Conservation (phyloP, 1,140 invertebrate species). For the Brevipalpus yothersi region DNA sequence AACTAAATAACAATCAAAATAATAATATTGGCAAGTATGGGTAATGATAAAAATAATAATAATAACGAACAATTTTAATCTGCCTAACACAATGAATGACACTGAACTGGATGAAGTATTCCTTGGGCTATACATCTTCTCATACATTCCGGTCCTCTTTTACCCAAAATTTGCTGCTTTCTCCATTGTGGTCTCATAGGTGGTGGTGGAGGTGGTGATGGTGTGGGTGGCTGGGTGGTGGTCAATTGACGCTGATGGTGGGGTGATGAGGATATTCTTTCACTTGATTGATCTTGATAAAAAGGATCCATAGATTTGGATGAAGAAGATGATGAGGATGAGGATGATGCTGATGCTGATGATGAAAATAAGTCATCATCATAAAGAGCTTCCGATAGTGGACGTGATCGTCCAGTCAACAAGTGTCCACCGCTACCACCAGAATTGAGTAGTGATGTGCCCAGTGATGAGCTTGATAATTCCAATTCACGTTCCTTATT, state of each 20-base stretch:
- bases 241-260: background rate
- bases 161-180: conserved; percentile 7
- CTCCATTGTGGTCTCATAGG: background rate
- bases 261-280: background rate
- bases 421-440: no score
- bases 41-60: background rate
- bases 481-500: background rate
- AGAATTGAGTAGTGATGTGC: background rate
- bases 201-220: background rate
- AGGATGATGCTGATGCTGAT: background rate
- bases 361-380: background rate
- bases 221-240: background rate
- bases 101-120: conserved; percentile 17
- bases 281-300: background rate
- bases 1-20: no score
- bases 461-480: background rate
- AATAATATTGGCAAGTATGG: no score
- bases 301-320: background rate
- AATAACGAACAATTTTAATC: background rate
- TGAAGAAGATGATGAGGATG: background rate
- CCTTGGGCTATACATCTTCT: conserved; percentile 17
- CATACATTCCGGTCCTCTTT: conserved; percentile 17
- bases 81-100: conserved; percentile 19
- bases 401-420: no score
- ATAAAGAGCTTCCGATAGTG: background rate